Evolutionary conservation across 2,888 invertebrate genomes (phyloP).

Genomic region (Apodemia duryi): DNA sequence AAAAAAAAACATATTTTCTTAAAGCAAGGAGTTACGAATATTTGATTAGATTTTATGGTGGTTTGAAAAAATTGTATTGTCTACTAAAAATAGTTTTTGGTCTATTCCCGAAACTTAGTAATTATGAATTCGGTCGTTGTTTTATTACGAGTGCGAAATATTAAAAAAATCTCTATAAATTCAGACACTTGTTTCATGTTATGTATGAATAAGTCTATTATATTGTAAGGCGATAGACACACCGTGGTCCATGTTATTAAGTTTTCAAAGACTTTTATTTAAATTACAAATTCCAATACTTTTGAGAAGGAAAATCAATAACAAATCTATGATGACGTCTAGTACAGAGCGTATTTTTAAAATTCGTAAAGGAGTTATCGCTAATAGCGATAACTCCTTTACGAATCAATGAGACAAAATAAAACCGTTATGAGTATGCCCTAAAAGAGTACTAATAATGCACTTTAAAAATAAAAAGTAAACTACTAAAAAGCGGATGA

Average conservation of each 20-base stretch:
- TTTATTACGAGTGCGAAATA: too few relatives aligned
- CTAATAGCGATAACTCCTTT: constrained; percentile 29
- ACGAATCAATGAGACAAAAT: constrained; percentile 30
- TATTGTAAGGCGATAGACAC: background rate
- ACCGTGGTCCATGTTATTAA: background rate
- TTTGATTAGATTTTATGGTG: too few relatives aligned
- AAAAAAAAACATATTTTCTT: too few relatives aligned
- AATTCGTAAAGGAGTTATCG: too few relatives aligned
- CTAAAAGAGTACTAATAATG: constrained; percentile 28
- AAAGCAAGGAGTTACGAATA: too few relatives aligned
- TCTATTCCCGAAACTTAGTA: too few relatives aligned
- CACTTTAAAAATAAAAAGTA: constrained; percentile 28
- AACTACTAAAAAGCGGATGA: constrained; percentile 27
- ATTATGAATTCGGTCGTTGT: too few relatives aligned
- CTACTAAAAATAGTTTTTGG: too few relatives aligned
- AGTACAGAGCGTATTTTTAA: constrained; percentile 31
- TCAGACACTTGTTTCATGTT: too few relatives aligned
- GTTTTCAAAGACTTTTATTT: background rate
- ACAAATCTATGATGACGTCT: constrained; percentile 35
- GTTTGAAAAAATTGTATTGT: too few relatives aligned
- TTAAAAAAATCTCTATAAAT: too few relatives aligned
- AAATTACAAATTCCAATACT: constrained; percentile 17
- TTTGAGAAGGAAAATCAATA: constrained; percentile 61
- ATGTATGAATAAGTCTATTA: too few relatives aligned
- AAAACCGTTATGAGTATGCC: constrained; percentile 30